phyloP scores from a whole-genome alignment of 2,113 vertebrate genomes.

The Rattus norvegicus region DNA sequence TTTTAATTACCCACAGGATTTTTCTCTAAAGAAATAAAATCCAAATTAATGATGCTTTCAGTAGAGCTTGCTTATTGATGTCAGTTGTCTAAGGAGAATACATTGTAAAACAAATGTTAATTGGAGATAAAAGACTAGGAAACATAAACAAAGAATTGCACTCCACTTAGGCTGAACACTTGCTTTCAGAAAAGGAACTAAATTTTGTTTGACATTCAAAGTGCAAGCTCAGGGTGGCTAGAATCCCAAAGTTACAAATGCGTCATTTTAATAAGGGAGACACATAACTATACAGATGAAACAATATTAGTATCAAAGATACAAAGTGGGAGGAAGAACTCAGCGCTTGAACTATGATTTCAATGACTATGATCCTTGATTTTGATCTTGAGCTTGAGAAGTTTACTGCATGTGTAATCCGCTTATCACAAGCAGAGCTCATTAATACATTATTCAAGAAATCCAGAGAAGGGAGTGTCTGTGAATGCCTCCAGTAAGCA shows the following conservation, averaged over 20 bases:
- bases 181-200: constrained; percentile 33
- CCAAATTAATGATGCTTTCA: constrained; percentile 69
- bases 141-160: constrained; percentile 59
- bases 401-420: neutral
- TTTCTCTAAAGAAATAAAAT: constrained; percentile 65
- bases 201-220: constrained; percentile 5
- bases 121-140: constrained; percentile 60
- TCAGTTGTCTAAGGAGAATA: constrained; percentile 62
- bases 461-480: neutral
- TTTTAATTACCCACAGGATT: constrained; percentile 66
- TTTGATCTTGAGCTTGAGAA: neutral
- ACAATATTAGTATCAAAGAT: neutral
- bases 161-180: neutral
- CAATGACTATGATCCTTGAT: neutral
- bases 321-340: neutral
- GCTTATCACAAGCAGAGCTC: neutral
- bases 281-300: neutral
- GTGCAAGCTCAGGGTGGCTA: neutral
- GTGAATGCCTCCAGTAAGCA: no score
- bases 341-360: neutral
- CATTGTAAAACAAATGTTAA: constrained; percentile 71
- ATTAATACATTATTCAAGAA: neutral
- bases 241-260: neutral
- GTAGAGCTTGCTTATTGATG: constrained; percentile 65
- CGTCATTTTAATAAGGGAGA: neutral